Percentiles rank a stretch among this genome's conserved stretches.
Evolutionary conservation across 1,140 invertebrate genomes (phyloP).

Genomic region (Polyergus mexicanus): DNA sequence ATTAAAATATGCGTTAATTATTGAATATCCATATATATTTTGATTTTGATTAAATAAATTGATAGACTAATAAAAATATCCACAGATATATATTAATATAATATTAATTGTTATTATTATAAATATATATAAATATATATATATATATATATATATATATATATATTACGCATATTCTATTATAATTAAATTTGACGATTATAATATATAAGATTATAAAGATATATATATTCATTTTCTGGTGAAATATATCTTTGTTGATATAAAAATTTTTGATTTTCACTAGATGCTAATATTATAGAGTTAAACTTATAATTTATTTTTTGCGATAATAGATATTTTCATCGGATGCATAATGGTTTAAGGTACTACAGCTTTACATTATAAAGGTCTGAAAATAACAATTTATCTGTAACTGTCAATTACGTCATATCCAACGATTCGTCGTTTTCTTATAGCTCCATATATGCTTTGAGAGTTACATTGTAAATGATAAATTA

Average conservation of each 20-base stretch:
- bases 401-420: slow-evolving; percentile 44
- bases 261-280: neutral
- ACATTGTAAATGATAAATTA: neutral
- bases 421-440: slow-evolving; percentile 58
- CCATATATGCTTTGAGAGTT: slow-evolving; percentile 44
- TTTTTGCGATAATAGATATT: neutral
- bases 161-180: neutral
- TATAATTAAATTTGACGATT: neutral
- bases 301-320: neutral
- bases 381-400: slow-evolving; percentile 26
- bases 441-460: slow-evolving; percentile 32
- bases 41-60: neutral
- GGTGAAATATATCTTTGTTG: neutral
- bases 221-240: neutral
- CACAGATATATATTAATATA: neutral
- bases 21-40: slow-evolving; percentile 2
- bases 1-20: slow-evolving; percentile 6
- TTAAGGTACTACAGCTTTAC: slow-evolving; percentile 35
- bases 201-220: neutral
- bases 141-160: no score
- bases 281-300: neutral
- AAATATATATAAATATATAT: no score
- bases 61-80: neutral
- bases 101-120: no score
- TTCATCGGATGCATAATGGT: slow-evolving; percentile 35